A percentile compares a stretch with the other conserved stretches of the same genome.
Conservation (phyloP, 2,797 vertebrate genomes). For the Mus spretus region DNA sequence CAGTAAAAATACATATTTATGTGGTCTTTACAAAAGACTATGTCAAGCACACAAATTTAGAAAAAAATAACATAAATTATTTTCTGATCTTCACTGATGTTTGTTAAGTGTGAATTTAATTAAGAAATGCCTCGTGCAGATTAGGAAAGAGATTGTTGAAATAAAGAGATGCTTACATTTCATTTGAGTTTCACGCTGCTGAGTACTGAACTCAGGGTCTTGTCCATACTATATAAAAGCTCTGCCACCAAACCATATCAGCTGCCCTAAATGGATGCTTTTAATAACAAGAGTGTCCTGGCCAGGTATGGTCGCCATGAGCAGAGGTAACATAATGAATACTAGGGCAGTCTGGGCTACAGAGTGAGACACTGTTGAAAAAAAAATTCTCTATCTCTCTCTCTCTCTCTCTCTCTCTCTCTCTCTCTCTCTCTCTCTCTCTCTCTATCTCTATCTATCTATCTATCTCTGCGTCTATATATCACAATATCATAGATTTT, state of each 20-base stretch:
- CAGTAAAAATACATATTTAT: conserved; percentile 86
- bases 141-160: conserved; percentile 17
- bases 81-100: conserved; percentile 60
- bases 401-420: neutral
- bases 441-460: neutral
- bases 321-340: neutral
- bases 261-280: neutral
- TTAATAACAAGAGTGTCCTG: neutral
- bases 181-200: neutral
- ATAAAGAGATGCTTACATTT: conserved; percentile 5
- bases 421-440: no score
- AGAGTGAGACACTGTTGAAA: neutral
- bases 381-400: neutral
- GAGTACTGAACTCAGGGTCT: neutral
- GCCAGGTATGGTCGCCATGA: neutral
- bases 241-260: neutral
- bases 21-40: conserved; percentile 74
- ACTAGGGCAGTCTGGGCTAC: neutral
- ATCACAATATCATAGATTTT: neutral
- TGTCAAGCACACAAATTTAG: conserved; percentile 58
- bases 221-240: neutral
- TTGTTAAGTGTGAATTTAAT: conserved; percentile 73
- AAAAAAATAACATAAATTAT: conserved; percentile 57
- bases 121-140: neutral
- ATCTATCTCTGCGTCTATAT: neutral